Evolutionary conservation across 1,140 invertebrate genomes (phyloP).

Genomic region (Oppia nitens): DNA sequence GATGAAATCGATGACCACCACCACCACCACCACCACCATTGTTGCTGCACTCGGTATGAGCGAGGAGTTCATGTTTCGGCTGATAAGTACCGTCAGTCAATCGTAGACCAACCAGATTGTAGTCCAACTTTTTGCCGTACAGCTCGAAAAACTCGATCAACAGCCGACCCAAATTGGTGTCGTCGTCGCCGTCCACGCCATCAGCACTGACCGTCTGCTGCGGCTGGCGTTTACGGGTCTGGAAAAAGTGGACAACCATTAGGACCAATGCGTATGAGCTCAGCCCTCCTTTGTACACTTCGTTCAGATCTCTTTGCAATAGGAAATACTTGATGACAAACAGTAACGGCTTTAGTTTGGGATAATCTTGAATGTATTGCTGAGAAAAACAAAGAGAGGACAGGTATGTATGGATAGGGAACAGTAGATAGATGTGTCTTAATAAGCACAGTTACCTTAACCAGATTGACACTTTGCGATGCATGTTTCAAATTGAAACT

Average conservation of each 20-base stretch:
- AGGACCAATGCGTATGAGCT: conserved; percentile 96
- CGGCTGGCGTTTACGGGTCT: conserved; percentile 53
- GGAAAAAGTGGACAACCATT: conserved; percentile 91
- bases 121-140: conserved; percentile 91
- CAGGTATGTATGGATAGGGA: background rate
- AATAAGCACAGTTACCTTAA: conserved; percentile 43
- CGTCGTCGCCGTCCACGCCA: background rate
- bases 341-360: background rate
- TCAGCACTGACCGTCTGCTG: conserved; percentile 42
- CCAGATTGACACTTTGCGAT: conserved; percentile 81
- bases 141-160: conserved; percentile 95
- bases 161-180: conserved; percentile 56
- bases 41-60: conserved; percentile 45
- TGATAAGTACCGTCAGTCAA: conserved; percentile 85
- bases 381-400: conserved; percentile 20
- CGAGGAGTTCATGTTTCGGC: conserved; percentile 78
- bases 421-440: too few species aligned
- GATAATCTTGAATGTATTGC: conserved; percentile 28
- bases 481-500: conserved; percentile 95
- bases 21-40: background rate
- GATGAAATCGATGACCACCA: background rate
- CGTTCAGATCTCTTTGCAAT: conserved; percentile 85
- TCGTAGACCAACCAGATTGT: conserved; percentile 79
- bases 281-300: conserved; percentile 97
- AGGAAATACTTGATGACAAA: conserved; percentile 6